Conservation (phyloP, 2,113 vertebrate genomes). For the Archilochus colubris region DNA sequence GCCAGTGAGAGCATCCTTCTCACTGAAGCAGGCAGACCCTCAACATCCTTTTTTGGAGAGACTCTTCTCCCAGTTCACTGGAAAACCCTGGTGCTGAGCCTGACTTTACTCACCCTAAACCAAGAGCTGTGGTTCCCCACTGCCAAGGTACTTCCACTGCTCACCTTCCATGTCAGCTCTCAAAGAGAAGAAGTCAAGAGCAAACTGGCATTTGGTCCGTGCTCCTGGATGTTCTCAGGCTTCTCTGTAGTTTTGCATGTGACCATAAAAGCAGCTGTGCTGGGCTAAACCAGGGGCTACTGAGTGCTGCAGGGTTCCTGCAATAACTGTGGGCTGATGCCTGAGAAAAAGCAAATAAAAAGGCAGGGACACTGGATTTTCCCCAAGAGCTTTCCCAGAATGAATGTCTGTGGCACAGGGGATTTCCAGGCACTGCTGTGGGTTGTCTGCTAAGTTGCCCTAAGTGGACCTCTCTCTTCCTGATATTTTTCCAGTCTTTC, state of each 20-base stretch:
- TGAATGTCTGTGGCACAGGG: background rate
- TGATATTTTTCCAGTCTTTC: background rate
- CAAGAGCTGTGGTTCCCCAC: background rate
- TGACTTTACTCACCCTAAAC: background rate
- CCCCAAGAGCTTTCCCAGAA: background rate
- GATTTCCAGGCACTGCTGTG: background rate
- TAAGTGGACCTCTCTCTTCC: background rate
- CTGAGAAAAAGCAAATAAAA: background rate
- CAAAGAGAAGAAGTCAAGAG: background rate
- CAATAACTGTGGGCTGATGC: background rate
- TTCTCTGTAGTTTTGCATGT: background rate
- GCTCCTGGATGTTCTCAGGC: background rate
- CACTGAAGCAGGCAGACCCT: accelerated
- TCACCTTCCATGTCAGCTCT: accelerated
- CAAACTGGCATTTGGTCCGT: background rate
- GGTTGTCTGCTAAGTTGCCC: background rate
- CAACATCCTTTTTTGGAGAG: background rate
- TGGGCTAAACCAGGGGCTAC: background rate
- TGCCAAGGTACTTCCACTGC: accelerated
- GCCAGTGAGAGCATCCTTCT: accelerated
- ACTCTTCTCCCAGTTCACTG: background rate
- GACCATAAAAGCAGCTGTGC: background rate
- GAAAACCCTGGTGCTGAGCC: background rate
- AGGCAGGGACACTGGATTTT: background rate
- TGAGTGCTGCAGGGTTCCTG: background rate